These are phyloP conservation scores for Pentalonia nigronervosa DNA, from an alignment of 1,140 invertebrate species.

Conservation along the genomic window DNA sequence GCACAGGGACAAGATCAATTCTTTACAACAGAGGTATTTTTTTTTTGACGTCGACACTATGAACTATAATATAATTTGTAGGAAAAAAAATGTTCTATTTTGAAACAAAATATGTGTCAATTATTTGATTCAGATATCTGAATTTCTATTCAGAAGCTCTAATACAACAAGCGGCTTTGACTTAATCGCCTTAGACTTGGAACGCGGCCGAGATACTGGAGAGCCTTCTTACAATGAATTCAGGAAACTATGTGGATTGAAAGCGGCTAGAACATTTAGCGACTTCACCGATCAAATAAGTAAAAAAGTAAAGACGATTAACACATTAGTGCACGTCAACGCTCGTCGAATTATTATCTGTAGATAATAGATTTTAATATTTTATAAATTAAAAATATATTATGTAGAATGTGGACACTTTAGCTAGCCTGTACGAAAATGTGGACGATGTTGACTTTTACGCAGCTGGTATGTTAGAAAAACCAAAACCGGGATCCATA, in stretches of 20 bases:
- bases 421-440: slow-evolving; percentile 69
- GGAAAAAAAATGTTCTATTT: not conserved
- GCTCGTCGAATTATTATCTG: not conserved
- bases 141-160: not conserved
- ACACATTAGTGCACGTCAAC: no score
- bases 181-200: slow-evolving; percentile 69
- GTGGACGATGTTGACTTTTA: slow-evolving; percentile 89
- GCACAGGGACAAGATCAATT: slow-evolving; percentile 74
- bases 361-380: no score
- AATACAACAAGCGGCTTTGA: not conserved
- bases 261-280: slow-evolving; percentile 67
- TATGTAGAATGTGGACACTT: slow-evolving; percentile 64
- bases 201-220: slow-evolving; percentile 89
- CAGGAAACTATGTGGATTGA: slow-evolving; percentile 76
- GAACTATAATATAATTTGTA: not conserved
- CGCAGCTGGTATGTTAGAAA: slow-evolving; percentile 87
- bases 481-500: slow-evolving; percentile 77
- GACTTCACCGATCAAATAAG: slow-evolving; percentile 64
- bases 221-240: slow-evolving; percentile 84
- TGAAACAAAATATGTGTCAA: not conserved
- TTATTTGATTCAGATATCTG: not conserved
- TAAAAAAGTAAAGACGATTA: not conserved
- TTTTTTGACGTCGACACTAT: not conserved
- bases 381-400: not conserved
- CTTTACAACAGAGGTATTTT: slow-evolving; percentile 72